phyloP scores from a whole-genome alignment of 2,888 invertebrate species.

The Athalia cordata region DNA sequence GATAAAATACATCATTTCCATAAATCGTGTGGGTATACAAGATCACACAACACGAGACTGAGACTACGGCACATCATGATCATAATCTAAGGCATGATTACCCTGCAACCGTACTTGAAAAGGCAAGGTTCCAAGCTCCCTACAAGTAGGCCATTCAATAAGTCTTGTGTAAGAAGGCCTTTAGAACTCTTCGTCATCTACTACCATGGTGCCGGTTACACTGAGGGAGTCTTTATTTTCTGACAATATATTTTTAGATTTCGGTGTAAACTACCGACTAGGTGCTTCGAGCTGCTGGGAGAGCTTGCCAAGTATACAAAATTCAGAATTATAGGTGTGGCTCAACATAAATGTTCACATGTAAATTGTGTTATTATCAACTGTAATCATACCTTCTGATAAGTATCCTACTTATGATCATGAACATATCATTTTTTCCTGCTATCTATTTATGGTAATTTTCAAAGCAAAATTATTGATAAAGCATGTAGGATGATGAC shows the following conservation, averaged over 20 bases:
- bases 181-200: slow-evolving; percentile 50
- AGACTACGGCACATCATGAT: not conserved
- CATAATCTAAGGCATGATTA: slow-evolving; percentile 35
- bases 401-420: not conserved
- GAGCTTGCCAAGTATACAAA: not conserved
- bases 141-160: slow-evolving; percentile 32
- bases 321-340: slow-evolving; percentile 27
- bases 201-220: slow-evolving; percentile 6
- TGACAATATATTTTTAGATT: slow-evolving; percentile 42
- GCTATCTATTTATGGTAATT: too few relatives aligned
- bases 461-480: too few relatives aligned
- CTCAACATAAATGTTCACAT: not conserved
- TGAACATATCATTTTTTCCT: too few relatives aligned
- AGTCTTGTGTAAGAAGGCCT: slow-evolving; percentile 58
- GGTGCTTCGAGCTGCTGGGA: not conserved
- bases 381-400: not conserved
- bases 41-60: not conserved
- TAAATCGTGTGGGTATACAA: slow-evolving; percentile 57
- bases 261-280: slow-evolving; percentile 15
- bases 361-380: not conserved
- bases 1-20: slow-evolving; percentile 57
- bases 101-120: slow-evolving; percentile 34
- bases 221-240: slow-evolving; percentile 34
- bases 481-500: too few relatives aligned
- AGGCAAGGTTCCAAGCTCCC: slow-evolving; percentile 26